Evolutionary conservation across 2,888 invertebrate species (phyloP), one percentile per base, ranked within the genome.

Genomic region (Malacosoma neustria): DNA sequence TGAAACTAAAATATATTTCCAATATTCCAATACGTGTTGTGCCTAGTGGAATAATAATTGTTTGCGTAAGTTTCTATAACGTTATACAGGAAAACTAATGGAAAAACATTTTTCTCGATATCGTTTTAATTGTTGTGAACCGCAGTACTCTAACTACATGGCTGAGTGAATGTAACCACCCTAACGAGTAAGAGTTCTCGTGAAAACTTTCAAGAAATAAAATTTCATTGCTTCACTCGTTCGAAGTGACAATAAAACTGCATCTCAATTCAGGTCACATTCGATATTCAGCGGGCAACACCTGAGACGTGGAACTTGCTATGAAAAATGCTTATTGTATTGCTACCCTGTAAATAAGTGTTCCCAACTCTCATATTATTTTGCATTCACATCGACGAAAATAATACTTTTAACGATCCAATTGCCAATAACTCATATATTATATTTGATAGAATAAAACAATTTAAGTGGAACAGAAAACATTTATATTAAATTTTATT

Each of bases 231-330:
- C 43, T 43, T 37, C 41, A 39, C 40, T 39, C 70, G 61, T 49
- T 57, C 59, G 56, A 57, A 66, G 67, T 75, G 75, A 80, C 77
- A 81, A 80, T 82, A 82, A 84, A 82, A 81, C 64, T 84, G 81
- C 84, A 81, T 81, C 72, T 71, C 80, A 69, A 80, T 84, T 80
- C 82, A 70, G 76, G 79, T 80, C 81, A 80, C 80, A 81, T 67
- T 63, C 75, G 67, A 80, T 82, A 79, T 81, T 79, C 76, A 72
- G 64, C 62, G 69, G 57, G 61, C 62, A 63, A 58, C 84, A 82
- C 80, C 82, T 82, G 84, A 64, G 81, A 65, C 80, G 54, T 57
- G 57, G 59, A 52, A 55, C 58, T 56, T 57, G 22, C 62, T 57
- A 62, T 70, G 70, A 74, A 70, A 79, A 72, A 77, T 75, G 63